Conservation (phyloP, 2,113 vertebrate species). For the Pogonocichla stellata region DNA sequence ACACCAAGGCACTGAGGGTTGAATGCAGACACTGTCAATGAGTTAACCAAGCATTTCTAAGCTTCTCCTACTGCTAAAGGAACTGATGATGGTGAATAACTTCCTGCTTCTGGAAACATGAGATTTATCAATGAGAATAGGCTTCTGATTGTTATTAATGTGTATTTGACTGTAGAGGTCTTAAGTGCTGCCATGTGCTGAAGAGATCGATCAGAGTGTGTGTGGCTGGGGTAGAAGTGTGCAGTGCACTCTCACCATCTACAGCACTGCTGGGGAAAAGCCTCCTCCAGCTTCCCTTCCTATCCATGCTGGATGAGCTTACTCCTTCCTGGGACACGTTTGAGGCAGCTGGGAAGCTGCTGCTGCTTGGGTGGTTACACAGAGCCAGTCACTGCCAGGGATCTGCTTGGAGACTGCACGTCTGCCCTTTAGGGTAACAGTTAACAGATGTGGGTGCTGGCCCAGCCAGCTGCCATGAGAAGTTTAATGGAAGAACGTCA, state of each 20-base stretch:
- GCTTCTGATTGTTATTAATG: background rate
- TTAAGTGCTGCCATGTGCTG: background rate
- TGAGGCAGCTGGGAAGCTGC: background rate
- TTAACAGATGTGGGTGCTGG: background rate
- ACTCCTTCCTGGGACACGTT: background rate
- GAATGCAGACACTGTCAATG: background rate
- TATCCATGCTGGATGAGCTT: background rate
- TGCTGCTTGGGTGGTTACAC: background rate
- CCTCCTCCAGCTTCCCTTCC: background rate
- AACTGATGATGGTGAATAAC: background rate
- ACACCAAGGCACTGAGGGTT: background rate
- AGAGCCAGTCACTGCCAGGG: background rate
- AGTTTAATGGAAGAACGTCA: background rate
- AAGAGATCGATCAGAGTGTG: background rate
- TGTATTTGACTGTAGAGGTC: background rate
- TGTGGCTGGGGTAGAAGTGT: background rate
- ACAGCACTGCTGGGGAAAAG: background rate
- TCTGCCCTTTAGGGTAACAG: background rate
- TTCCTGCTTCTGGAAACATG: background rate
- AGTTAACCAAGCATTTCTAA: background rate
- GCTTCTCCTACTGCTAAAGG: background rate
- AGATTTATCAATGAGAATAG: background rate
- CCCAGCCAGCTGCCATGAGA: background rate
- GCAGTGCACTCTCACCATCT: background rate
- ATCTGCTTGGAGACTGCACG: background rate